Percentiles rank a stretch among this genome's conserved stretches.
Conservation (phyloP, 2,797 vertebrate genomes). For the Parambassis ranga region DNA sequence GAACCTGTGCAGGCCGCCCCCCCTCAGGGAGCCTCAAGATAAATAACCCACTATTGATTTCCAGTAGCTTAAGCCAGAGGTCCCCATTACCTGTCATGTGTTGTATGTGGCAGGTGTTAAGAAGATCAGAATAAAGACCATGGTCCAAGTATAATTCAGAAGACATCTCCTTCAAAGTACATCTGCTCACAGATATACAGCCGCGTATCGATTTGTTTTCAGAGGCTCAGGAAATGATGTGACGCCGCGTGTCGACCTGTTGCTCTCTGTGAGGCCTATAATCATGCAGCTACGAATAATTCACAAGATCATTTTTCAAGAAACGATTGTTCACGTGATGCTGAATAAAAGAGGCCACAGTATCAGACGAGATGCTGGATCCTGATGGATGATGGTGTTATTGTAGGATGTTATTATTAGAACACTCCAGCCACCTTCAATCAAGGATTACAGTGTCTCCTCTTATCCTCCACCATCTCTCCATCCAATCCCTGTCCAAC, state of each 20-base stretch:
- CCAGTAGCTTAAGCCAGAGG: constrained; percentile 30
- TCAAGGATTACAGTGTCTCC: constrained; percentile 43
- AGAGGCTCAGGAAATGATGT: too few relatives aligned
- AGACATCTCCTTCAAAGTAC: constrained; percentile 9
- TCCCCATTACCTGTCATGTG: constrained; percentile 46
- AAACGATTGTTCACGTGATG: constrained; percentile 14
- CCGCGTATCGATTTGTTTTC: constrained; percentile 25
- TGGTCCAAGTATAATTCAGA: constrained; percentile 14
- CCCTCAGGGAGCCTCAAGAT: constrained; percentile 24
- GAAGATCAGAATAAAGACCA: constrained; percentile 9
- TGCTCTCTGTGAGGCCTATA: background rate
- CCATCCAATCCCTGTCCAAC: constrained; percentile 5
- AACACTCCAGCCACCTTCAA: constrained; percentile 21
- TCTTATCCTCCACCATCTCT: constrained; percentile 25
- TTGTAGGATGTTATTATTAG: constrained; percentile 14
- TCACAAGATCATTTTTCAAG: too few relatives aligned
- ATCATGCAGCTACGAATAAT: too few relatives aligned
- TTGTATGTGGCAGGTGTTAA: constrained; percentile 23
- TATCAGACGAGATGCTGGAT: too few relatives aligned
- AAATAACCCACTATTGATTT: constrained; percentile 55
- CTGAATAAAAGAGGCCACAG: too few relatives aligned
- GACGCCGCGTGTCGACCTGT: too few relatives aligned
- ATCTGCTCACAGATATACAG: too few relatives aligned
- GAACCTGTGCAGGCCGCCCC: background rate
- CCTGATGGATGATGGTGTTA: too few relatives aligned